A percentile compares a stretch with the other conserved stretches of the same genome.
These are phyloP conservation scores for Merluccius polli DNA, from an alignment of 2,797 vertebrate genomes.

Conservation along the genomic window DNA sequence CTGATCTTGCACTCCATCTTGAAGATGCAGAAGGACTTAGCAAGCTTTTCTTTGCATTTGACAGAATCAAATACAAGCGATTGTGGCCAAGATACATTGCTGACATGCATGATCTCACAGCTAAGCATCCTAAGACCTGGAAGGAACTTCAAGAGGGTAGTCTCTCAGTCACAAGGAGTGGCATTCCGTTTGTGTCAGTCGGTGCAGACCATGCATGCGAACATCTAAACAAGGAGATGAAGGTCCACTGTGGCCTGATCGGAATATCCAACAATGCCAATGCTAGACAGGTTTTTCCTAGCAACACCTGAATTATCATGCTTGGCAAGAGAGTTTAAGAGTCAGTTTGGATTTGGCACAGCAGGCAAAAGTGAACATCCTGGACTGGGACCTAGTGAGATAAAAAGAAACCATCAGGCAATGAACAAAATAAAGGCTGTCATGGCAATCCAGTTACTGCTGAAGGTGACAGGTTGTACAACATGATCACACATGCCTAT, in stretches of 20 bases:
- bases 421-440: not conserved
- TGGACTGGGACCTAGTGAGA: too few relatives aligned
- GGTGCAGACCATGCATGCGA: too few relatives aligned
- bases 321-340: not conserved
- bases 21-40: slow-evolving; percentile 11
- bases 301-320: not conserved
- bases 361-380: too few relatives aligned
- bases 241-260: too few relatives aligned
- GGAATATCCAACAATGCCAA: not conserved
- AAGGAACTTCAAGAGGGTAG: too few relatives aligned
- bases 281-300: not conserved
- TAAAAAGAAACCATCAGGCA: not conserved
- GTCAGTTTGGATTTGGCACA: slow-evolving; percentile 6
- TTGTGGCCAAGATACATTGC: slow-evolving; percentile 10
- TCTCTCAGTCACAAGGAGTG: too few relatives aligned
- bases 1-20: slow-evolving; percentile 5
- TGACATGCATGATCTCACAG: slow-evolving; percentile 14
- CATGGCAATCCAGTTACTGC: too few relatives aligned
- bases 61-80: slow-evolving; percentile 6
- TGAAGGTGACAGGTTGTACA: too few relatives aligned
- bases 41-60: slow-evolving; percentile 14
- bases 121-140: slow-evolving; percentile 9
- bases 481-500: too few relatives aligned
- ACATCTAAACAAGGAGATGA: too few relatives aligned
- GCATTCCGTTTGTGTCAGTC: too few relatives aligned